Evolutionary conservation across 2,113 vertebrate species (phyloP).

Genomic region (Euleptes europaea): DNA sequence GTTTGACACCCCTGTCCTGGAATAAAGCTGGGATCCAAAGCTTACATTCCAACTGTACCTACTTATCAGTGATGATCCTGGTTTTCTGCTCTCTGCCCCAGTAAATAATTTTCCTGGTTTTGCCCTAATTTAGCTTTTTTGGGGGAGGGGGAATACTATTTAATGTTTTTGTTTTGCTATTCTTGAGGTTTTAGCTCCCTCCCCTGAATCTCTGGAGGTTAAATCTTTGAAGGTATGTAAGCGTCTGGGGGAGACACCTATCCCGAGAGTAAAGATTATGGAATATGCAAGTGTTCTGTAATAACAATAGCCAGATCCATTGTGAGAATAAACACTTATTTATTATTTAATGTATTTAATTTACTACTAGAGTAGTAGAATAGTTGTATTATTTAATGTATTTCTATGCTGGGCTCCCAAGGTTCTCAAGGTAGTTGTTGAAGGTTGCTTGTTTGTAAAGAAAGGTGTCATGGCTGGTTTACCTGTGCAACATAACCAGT

Average conservation of each 20-base stretch:
- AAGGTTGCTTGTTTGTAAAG: not conserved
- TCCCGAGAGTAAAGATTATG: not conserved
- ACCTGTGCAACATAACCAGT: not conserved
- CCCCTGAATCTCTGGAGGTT: no score
- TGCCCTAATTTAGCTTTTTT: not conserved
- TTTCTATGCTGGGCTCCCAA: no score
- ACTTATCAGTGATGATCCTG: not conserved
- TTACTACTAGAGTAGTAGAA: no score
- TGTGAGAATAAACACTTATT: not conserved
- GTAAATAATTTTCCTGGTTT: not conserved
- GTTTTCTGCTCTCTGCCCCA: not conserved
- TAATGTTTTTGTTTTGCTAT: no score
- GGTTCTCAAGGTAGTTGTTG: no score
- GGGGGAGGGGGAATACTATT: not conserved
- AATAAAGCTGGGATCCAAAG: not conserved
- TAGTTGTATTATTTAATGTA: no score
- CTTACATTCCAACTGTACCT: not conserved
- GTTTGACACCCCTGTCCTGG: no score
- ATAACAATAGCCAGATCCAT: not conserved
- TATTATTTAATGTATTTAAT: no score
- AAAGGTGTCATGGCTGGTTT: not conserved
- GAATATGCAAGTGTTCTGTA: not conserved
- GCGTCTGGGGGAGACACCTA: not conserved
- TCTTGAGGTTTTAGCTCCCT: not conserved
- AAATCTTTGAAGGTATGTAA: not conserved